Evolutionary conservation across 2,888 invertebrate species (phyloP).

Genomic region (Oxyteleia sp.): DNA sequence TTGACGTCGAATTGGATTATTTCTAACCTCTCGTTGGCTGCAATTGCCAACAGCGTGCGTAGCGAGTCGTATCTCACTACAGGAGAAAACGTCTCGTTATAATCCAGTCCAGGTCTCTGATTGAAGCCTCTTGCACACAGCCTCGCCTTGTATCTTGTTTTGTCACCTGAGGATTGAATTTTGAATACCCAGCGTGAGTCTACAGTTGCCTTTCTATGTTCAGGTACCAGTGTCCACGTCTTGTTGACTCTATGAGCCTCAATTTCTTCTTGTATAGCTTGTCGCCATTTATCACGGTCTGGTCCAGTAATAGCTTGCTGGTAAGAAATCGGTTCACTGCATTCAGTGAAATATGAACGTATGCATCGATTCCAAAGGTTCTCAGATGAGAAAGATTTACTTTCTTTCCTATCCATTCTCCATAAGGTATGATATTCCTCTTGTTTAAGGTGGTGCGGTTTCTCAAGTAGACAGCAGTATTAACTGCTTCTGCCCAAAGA

Average conservation of each 20-base stretch:
- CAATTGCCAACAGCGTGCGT: too few species aligned
- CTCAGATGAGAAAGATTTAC: not conserved
- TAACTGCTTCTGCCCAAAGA: constrained; percentile 66
- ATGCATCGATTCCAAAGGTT: not conserved
- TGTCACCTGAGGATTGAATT: constrained; percentile 42
- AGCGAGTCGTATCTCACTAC: too few species aligned
- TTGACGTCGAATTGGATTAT: too few species aligned
- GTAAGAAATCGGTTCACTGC: constrained; percentile 22
- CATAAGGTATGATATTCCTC: constrained; percentile 58
- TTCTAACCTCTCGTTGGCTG: too few species aligned
- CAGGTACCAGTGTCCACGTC: constrained; percentile 41
- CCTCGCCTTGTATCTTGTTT: constrained; percentile 58
- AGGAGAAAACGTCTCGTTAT: too few species aligned
- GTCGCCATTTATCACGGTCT: constrained; percentile 34
- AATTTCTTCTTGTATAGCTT: constrained; percentile 49
- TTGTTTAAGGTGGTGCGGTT: constrained; percentile 11
- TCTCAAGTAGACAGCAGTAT: constrained; percentile 29
- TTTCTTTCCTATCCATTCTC: constrained; percentile 68
- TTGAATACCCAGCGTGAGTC: constrained; percentile 70
- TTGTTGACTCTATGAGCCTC: constrained; percentile 38
- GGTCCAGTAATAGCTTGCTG: constrained; percentile 22
- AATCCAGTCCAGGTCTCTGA: too few species aligned
- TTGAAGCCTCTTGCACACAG: too few species aligned
- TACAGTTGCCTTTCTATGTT: constrained; percentile 7
- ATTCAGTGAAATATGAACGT: constrained; percentile 13